phyloP scores from a whole-genome alignment of 2,113 vertebrate species.

The Canis aureus region DNA sequence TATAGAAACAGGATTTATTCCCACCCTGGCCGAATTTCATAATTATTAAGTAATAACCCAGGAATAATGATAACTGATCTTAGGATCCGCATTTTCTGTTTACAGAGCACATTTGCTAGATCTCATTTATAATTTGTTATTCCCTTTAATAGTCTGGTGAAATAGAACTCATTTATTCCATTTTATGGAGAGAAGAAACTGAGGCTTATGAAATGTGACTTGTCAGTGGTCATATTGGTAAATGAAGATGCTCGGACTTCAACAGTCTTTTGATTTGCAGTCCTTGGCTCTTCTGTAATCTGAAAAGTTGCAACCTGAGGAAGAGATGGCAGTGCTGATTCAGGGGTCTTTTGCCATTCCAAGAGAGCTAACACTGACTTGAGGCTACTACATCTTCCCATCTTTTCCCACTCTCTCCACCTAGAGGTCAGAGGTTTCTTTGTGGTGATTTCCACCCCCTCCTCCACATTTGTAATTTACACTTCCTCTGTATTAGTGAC shows the following conservation, averaged over 20 bases:
- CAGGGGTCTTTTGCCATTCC: not conserved
- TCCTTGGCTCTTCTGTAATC: not conserved
- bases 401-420: not conserved
- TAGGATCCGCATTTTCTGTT: not conserved
- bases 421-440: not conserved
- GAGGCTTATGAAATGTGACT: not conserved
- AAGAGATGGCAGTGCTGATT: not conserved
- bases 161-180: not conserved
- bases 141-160: not conserved
- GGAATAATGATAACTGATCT: not conserved
- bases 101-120: not conserved
- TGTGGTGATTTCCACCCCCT: not conserved
- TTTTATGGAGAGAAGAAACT: constrained; percentile 14
- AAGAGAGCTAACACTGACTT: not conserved
- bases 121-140: not conserved
- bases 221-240: not conserved
- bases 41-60: not conserved
- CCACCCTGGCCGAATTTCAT: not conserved
- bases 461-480: not conserved
- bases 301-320: not conserved
- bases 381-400: not conserved
- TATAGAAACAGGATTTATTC: constrained; percentile 19
- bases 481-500: not conserved
- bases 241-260: not conserved
- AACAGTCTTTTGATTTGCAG: not conserved